These are phyloP conservation scores for Ceratosolen solmsi DNA, from an alignment of 1,140 invertebrate genomes.

Conservation along the genomic window DNA sequence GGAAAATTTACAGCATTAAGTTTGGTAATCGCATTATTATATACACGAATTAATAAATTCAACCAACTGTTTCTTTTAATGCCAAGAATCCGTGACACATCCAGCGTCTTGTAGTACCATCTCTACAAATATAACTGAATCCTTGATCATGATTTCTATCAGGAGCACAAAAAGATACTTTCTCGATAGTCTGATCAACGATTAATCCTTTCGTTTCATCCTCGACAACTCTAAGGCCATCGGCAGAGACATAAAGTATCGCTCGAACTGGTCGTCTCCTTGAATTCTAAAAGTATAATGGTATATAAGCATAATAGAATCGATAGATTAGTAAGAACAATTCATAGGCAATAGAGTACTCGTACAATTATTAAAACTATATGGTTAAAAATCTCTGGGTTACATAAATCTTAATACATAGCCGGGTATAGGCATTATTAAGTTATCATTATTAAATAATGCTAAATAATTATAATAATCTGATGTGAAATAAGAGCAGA, in stretches of 20 bases:
- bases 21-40: no score
- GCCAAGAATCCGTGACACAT: slow-evolving; percentile 99
- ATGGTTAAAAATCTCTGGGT: no score
- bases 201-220: slow-evolving; percentile 99
- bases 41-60: no score
- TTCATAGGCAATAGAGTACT: no score
- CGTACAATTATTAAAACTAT: no score
- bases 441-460: no score
- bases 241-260: slow-evolving; percentile 96
- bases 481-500: no score
- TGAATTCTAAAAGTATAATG: slow-evolving; percentile 82
- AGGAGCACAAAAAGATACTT: slow-evolving; percentile 99
- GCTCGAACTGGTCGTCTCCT: slow-evolving; percentile 89
- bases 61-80: slow-evolving; percentile 88
- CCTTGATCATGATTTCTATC: slow-evolving; percentile 98
- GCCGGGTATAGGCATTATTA: no score
- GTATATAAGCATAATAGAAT: slow-evolving; percentile 48
- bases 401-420: no score
- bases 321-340: no score
- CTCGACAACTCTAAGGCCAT: slow-evolving; percentile 97
- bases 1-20: no score
- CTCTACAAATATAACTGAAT: slow-evolving; percentile 94
- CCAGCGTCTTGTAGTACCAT: slow-evolving; percentile 91
- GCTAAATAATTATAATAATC: no score
- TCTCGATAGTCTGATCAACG: slow-evolving; percentile 99